phyloP scores from a whole-genome alignment of 2,113 vertebrate species.

The Sus scrofa region T2T-Sscrofa CM000827.6:101088001-101088500 shows the following conservation, averaged over 20 bases:
- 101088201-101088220: not conserved
- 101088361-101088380: not conserved
- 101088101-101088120: not conserved
- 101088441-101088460: too few relatives aligned
- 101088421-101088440: not conserved
- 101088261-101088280: not conserved
- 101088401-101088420: not conserved
- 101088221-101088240: too few relatives aligned
- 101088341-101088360: not conserved
- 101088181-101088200: not conserved
- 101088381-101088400: not conserved
- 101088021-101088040: rapidly evolving
- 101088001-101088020: not conserved
- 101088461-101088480: too few relatives aligned
- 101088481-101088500: not conserved
- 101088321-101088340: not conserved
- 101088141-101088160: not conserved
- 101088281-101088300: not conserved
- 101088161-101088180: not conserved
- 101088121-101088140: not conserved
- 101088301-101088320: not conserved
- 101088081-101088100: not conserved
- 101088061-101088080: not conserved
- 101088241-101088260: not conserved
- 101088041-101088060: not conserved